A percentile compares a stretch with the other conserved stretches of the same genome.
Evolutionary conservation across 2,797 vertebrate species (phyloP).

Genomic region (Mormyrops attenuatus): DNA sequence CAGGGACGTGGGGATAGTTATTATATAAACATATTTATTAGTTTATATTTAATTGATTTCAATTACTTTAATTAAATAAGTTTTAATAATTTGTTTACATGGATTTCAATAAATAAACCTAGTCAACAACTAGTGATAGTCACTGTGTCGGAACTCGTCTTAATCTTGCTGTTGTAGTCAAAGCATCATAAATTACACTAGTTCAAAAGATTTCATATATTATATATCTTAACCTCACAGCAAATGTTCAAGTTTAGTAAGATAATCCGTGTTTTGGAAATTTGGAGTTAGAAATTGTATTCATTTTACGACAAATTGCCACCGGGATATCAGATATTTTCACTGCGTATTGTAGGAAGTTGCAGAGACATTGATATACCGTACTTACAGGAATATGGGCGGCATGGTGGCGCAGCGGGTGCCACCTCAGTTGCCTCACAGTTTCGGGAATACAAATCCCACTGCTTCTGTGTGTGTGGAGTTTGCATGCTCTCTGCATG

Average conservation of each 20-base stretch:
- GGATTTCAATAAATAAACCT: neutral
- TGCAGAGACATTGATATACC: neutral
- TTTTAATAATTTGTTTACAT: neutral
- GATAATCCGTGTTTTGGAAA: neutral
- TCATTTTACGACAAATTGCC: neutral
- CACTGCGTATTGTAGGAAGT: neutral
- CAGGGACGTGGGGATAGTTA: neutral
- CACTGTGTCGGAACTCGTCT: neutral
- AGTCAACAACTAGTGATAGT: neutral
- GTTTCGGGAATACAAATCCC: neutral
- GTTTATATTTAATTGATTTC: neutral
- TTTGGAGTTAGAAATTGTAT: neutral
- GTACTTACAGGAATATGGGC: neutral
- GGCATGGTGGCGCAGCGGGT: neutral
- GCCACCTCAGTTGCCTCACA: neutral
- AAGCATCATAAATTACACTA: neutral
- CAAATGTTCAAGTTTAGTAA: neutral
- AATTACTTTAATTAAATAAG: neutral
- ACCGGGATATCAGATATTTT: neutral
- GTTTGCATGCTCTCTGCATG: neutral
- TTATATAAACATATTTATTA: neutral
- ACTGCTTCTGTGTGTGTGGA: neutral
- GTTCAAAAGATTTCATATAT: neutral
- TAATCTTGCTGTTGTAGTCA: neutral
- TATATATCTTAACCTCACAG: neutral